These are phyloP conservation scores for Hippopotamyrus pictus DNA, from an alignment of 2,797 vertebrate species.

Conservation along the genomic window DNA sequence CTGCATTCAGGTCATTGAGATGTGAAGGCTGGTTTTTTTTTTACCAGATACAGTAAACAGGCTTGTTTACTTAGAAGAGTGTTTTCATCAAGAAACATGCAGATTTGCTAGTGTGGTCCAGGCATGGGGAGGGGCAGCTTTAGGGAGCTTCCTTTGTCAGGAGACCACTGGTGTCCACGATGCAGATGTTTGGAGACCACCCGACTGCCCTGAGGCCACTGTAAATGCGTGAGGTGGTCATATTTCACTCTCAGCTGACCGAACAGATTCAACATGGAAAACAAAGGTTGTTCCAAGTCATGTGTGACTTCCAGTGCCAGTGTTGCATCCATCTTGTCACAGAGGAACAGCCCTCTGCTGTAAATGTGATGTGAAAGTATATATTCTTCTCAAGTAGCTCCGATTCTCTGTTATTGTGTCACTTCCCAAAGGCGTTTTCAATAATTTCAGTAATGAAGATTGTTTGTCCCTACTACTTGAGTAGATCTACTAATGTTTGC, in stretches of 20 bases:
- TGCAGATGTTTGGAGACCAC: constrained; percentile 15
- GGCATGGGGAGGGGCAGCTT: neutral
- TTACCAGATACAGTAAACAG: neutral
- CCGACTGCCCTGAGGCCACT: neutral
- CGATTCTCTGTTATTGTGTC: neutral
- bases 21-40: neutral
- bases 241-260: constrained; percentile 17
- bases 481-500: neutral
- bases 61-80: neutral
- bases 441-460: neutral
- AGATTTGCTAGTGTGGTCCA: neutral
- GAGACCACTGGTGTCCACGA: constrained; percentile 11
- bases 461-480: neutral
- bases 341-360: neutral
- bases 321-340: neutral
- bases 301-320: neutral
- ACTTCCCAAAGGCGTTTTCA: neutral
- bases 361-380: neutral
- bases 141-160: constrained; percentile 4
- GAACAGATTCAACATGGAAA: constrained; percentile 6
- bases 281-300: neutral
- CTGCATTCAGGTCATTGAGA: neutral
- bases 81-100: neutral
- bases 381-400: neutral
- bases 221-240: neutral